Conservation (phyloP, 2,113 vertebrate genomes). For the Poeciliopsis retropinna region DNA sequence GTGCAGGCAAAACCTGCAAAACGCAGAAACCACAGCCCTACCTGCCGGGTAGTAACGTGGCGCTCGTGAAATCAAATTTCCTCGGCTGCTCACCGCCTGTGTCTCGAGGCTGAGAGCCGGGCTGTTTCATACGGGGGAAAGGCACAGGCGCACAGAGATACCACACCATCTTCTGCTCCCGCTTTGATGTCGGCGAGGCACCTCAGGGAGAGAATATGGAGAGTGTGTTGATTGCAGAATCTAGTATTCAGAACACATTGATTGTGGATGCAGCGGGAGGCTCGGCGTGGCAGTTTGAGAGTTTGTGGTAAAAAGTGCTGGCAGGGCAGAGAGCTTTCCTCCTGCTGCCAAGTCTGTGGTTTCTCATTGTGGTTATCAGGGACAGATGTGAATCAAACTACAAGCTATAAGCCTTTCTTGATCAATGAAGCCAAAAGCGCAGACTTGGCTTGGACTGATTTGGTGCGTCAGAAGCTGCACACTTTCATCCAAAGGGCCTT, state of each 20-base stretch:
- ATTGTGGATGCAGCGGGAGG: constrained; percentile 35
- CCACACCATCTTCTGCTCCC: constrained; percentile 59
- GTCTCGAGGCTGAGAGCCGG: constrained; percentile 61
- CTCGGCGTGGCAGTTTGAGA: constrained; percentile 54
- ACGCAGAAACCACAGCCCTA: constrained; percentile 46
- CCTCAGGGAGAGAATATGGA: constrained; percentile 64
- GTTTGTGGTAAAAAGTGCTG: constrained; percentile 56
- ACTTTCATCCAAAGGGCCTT: constrained; percentile 35
- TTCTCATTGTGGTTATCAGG: constrained; percentile 52
- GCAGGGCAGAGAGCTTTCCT: constrained; percentile 33
- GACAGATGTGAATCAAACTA: constrained; percentile 62
- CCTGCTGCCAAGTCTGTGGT: constrained; percentile 59
- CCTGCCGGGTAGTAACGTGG: constrained; percentile 55
- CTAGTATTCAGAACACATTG: constrained; percentile 65
- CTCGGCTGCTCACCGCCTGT: constrained; percentile 58
- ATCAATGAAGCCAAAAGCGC: constrained; percentile 38
- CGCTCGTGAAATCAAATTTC: constrained; percentile 66
- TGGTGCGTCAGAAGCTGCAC: constrained; percentile 8
- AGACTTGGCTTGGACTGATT: constrained; percentile 26
- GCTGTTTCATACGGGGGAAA: constrained; percentile 58
- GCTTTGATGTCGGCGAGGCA: constrained; percentile 74
- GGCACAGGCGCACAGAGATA: constrained; percentile 66
- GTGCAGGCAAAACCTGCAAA: constrained; percentile 45
- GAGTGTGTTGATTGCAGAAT: constrained; percentile 68
- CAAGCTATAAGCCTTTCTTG: constrained; percentile 29